Base-by-base conservation (phyloP, 1,140 invertebrate species). In the Tetragnatha versicolor region DNA sequence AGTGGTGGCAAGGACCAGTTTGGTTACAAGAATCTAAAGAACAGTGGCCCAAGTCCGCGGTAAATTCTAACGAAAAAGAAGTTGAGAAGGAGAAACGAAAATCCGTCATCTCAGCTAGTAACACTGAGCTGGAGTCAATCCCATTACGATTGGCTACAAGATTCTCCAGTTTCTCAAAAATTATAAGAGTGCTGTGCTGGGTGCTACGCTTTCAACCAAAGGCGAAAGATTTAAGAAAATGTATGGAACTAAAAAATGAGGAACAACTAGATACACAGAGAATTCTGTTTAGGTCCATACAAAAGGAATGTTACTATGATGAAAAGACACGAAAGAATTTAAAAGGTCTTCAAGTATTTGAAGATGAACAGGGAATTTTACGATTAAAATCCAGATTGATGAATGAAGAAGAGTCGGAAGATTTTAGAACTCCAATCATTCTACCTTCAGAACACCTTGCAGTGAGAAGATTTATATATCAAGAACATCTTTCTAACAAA, bases 401-500 rank as follows among this genome's bases (percentile, higher is more conserved):
- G 33, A 61, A 73, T 33, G 55, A 73, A 20, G 53, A 73, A 10
- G 51, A 72, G 49, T 42, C 68, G 14, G 25, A 55, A 39, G 51
- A 72, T 27, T 72, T 55, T 42, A 39, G 39, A 42, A 31, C 39
- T 60, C 37, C 53, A 17, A 22, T 61, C 14, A 73, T 73, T 61
- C 53, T 73, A 45, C 42, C 70, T 22, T 73, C 55, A 0, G 61
- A 73, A 47, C 29, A 73, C 31, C 20, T 61, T n/a, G 55, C 29
- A 49, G 42, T 33, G 39, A 49, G 25, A 58, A 29, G 68, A 72
- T 45, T 72, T 27, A 72, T 72, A 58, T 49, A 10, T 7, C 33
- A 72, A 58, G 22, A 72, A 72, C 68, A 31, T 58, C 51, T 72
- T 58, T 1, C 53, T 55, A 39, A 29, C 47, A 72, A 72, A 37